Evolutionary conservation across 1,140 invertebrate species (phyloP).

Genomic region (Drosophila pruinosa): DNA sequence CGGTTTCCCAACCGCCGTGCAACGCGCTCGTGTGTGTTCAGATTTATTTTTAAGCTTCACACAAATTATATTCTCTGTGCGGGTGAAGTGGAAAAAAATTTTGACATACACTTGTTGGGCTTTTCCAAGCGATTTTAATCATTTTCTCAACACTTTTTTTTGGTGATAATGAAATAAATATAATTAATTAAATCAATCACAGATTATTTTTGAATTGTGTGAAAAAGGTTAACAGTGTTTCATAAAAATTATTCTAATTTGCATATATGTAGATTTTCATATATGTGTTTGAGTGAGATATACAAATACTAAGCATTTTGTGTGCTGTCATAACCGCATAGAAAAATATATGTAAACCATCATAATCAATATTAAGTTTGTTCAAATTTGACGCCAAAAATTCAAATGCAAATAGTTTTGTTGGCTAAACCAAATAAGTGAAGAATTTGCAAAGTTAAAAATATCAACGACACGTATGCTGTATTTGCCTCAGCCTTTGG

Average conservation of each 20-base stretch:
- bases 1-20: conserved; percentile 34
- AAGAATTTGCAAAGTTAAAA: conserved; percentile 66
- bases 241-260: background rate
- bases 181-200: background rate
- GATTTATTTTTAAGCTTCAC: conserved; percentile 74
- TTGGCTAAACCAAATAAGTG: conserved; percentile 25
- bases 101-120: background rate
- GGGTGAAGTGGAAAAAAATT: conserved; percentile 29
- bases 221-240: conserved; percentile 19
- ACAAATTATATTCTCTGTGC: conserved; percentile 49
- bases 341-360: background rate
- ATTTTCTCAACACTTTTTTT: background rate
- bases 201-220: background rate
- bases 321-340: conserved; percentile 49
- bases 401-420: background rate
- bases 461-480: conserved; percentile 74
- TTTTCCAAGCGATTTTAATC: background rate
- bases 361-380: background rate
- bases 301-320: conserved; percentile 32
- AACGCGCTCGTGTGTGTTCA: conserved; percentile 70
- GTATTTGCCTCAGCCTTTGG: conserved; percentile 41
- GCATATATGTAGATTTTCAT: conserved; percentile 33
- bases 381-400: too few species aligned
- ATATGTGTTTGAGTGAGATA: conserved; percentile 28
- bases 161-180: background rate